Evolutionary conservation across 1,140 invertebrate species (phyloP).

Genomic region (Macrotrachela quadricornifera): DNA sequence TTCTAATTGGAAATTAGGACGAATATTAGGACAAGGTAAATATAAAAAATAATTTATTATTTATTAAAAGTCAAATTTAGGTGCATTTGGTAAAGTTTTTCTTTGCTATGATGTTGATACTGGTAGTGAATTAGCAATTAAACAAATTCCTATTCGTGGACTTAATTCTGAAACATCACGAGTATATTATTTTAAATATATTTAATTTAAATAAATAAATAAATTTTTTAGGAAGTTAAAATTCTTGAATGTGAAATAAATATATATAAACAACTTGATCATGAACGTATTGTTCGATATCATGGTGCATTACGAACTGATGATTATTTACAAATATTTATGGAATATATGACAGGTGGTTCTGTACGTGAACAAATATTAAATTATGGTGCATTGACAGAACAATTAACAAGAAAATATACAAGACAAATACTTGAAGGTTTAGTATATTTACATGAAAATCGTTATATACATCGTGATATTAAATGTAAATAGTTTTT

Average conservation of each 20-base stretch:
- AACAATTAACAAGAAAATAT: conserved; percentile 23
- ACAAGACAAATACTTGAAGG: conserved; percentile 28
- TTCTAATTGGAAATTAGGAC: conserved; percentile 26
- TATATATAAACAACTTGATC: conserved; percentile 5
- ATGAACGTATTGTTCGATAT: conserved; percentile 30
- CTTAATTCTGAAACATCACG: conserved; percentile 24
- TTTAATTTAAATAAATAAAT: no score
- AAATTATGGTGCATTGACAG: conserved; percentile 22
- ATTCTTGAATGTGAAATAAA: conserved; percentile 1
- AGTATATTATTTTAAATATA: conserved; percentile 10
- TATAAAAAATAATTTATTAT: no score
- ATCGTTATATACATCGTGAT: conserved; percentile 31
- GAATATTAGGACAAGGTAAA: conserved; percentile 15
- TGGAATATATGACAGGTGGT: conserved; percentile 31
- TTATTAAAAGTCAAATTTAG: conserved; percentile 7
- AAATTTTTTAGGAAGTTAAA: not conserved
- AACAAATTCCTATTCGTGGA: conserved; percentile 20
- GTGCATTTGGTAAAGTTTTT: conserved; percentile 30
- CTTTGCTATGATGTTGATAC: conserved; percentile 28
- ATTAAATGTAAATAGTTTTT: conserved; percentile 22
- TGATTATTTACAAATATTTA: conserved; percentile 25
- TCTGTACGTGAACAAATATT: conserved; percentile 28
- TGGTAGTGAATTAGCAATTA: conserved; percentile 27
- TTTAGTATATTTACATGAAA: conserved; percentile 26
- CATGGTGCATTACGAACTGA: conserved; percentile 16